Evolutionary conservation across 2,888 invertebrate genomes (phyloP).

Genomic region (Aleiodes leptofemur): DNA sequence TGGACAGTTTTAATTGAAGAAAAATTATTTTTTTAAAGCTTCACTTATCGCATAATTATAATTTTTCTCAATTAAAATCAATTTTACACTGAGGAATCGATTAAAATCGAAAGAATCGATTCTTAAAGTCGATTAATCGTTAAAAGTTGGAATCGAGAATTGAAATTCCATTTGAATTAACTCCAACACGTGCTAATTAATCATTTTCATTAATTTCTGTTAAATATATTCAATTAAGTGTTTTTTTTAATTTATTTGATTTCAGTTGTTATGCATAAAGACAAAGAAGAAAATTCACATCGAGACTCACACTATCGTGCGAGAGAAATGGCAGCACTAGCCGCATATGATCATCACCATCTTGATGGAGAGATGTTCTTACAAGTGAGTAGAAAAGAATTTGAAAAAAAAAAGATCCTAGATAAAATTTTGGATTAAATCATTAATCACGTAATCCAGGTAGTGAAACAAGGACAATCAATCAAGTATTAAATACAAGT

Average conservation of each 20-base stretch:
- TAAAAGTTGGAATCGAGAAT: no score
- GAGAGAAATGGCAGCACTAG: conserved; percentile 87
- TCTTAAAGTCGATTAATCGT: no score
- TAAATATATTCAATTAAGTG: not conserved
- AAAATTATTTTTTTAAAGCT: no score
- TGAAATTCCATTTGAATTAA: no score
- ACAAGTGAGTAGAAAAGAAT: conserved; percentile 81
- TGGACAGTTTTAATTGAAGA: no score
- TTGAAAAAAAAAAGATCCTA: no score
- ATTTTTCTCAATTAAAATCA: no score
- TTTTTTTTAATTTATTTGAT: conserved; percentile 70
- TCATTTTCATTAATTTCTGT: no score
- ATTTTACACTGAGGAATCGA: no score
- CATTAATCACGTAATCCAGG: conserved; percentile 14
- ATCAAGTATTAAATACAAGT: conserved; percentile 1
- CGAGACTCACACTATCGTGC: conserved; percentile 81
- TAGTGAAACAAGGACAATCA: conserved; percentile 13
- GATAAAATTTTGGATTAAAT: not conserved
- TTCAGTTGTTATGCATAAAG: conserved; percentile 96
- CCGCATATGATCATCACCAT: conserved; percentile 92
- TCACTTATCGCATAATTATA: no score
- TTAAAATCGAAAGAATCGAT: no score
- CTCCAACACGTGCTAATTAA: no score
- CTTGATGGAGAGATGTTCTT: conserved; percentile 96
- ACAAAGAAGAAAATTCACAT: conserved; percentile 87